Evolutionary conservation across 35 echinoderm and acorn worm species (phyloP), one percentile per base, ranked within the genome.

Genomic region (Diadema setosum): DNA sequence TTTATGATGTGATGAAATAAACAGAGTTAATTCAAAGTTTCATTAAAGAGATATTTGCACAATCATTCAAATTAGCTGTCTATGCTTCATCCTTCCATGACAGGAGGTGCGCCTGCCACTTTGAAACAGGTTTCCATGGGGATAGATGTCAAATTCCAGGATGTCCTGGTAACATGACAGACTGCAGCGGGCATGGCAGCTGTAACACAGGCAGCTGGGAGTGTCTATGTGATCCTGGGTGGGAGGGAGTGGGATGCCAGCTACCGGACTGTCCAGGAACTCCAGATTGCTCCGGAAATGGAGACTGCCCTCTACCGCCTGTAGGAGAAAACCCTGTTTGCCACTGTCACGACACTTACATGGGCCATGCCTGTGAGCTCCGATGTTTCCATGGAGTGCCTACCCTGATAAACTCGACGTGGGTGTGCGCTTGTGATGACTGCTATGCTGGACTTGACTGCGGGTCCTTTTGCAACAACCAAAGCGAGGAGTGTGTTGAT

Each of bases 181-280:
- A 94, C 49, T 96, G 94, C 32, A 84, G 59, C 63, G 58, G 81
- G 31, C 94, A 96, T 85, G 90, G 94, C 16, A 57, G 86, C 1
- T 97, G 94, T 82, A 97, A 97, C 45, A 55, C 87, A 56, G 94
- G 85, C 14, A 97, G 86, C 24, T 92, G 84, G 78, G 82, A 92
- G 24, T 97, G 94, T 35, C 81, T 92, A 4, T 97, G 94, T 90
- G 94, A 93, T 82, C 90, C 90, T 26, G 94, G 94, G 5, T 97
- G 94, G 94, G 89, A 92, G 67, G 94, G 90, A 23, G 82, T 87
- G 42, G 94, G 94, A 30, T 97, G 94, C 75, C 90, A 97, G n/a
- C 86, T 86, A 11, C 94, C 94, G 16, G 94, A 92, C 49, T 96
- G 94, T 74, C 86, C 90, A 14, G 94, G 94, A n/a, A 46, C 67